These are phyloP conservation scores for Agrenia bidenticulata DNA, from an alignment of 2,888 invertebrate genomes.

Conservation along the genomic window DNA sequence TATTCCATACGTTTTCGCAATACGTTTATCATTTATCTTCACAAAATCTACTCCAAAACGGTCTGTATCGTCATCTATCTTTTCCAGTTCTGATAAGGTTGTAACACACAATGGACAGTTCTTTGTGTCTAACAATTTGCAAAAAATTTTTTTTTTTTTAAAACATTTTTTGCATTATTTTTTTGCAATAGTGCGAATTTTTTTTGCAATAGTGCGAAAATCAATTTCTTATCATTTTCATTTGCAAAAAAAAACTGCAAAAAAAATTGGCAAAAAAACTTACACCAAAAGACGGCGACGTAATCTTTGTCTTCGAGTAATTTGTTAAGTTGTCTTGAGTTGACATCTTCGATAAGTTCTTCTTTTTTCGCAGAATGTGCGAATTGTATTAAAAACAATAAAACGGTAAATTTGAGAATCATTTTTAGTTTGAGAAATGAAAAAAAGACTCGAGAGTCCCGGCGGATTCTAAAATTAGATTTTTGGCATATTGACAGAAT, in stretches of 20 bases:
- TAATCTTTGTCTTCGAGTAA: conserved; percentile 54
- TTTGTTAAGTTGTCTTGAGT: conserved; percentile 54
- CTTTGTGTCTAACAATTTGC: conserved; percentile 72
- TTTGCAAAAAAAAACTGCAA: background rate
- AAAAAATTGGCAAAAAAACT: conserved; percentile 11
- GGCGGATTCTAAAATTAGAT: too few species aligned
- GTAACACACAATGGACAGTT: conserved; percentile 86
- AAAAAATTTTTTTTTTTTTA: too few species aligned
- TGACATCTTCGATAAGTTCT: conserved; percentile 54
- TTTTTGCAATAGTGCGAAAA: too few species aligned
- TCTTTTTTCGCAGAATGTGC: conserved; percentile 14
- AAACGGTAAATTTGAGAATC: too few species aligned
- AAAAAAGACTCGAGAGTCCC: too few species aligned
- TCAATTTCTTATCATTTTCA: too few species aligned
- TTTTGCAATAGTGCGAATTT: too few species aligned
- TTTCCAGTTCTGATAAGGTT: conserved; percentile 84
- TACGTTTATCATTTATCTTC: conserved; percentile 92
- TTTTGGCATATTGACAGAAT: background rate
- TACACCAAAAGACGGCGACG: conserved; percentile 55
- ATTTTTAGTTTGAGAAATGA: too few species aligned
- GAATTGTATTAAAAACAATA: conserved; percentile 1
- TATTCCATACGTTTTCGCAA: conserved; percentile 94
- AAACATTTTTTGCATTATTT: too few species aligned
- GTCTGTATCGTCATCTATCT: conserved; percentile 92
- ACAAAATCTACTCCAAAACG: conserved; percentile 92